phyloP scores from a whole-genome alignment of 2,113 vertebrate genomes.

The Chlamydotis undulata region DNA sequence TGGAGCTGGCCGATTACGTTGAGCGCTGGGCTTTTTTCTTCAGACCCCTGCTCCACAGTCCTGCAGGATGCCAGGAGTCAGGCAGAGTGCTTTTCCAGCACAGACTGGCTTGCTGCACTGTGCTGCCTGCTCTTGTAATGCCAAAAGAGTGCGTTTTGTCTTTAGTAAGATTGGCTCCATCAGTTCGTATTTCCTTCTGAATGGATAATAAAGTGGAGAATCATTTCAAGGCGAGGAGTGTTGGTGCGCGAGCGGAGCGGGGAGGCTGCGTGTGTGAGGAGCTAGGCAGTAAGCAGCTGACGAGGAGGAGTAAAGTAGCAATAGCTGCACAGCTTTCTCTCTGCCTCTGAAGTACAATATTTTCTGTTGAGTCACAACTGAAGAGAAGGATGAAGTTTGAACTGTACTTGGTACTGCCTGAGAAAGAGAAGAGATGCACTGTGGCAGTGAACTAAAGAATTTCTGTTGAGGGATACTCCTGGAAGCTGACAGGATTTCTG shows the following conservation, averaged over 20 bases:
- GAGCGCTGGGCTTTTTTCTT: neutral
- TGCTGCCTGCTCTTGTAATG: neutral
- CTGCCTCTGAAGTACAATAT: constrained; percentile 63
- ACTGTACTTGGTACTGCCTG: constrained; percentile 53
- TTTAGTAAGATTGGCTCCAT: constrained; percentile 55
- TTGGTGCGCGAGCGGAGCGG: constrained; percentile 1
- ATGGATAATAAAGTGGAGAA: constrained; percentile 60
- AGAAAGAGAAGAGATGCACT: constrained; percentile 1
- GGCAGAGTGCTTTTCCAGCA: neutral
- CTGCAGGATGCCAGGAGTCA: neutral
- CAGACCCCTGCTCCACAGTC: neutral
- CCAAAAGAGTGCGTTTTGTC: constrained; percentile 9
- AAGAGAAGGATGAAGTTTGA: constrained; percentile 72
- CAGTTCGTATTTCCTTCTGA: constrained; percentile 49
- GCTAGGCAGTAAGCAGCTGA: constrained; percentile 79
- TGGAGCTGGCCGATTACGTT: neutral
- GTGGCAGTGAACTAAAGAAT: constrained; percentile 37
- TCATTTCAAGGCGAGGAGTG: constrained; percentile 43
- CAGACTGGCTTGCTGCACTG: neutral
- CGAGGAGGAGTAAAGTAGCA: constrained; percentile 78
- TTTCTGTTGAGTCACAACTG: constrained; percentile 71
- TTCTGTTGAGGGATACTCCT: constrained; percentile 31
- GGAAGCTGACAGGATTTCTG: constrained; percentile 49
- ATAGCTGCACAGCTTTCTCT: constrained; percentile 76
- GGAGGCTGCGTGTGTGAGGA: constrained; percentile 58